phyloP scores from a whole-genome alignment of 92 coral and sea anemone species.

The Micromussa lordhowensis region DNA sequence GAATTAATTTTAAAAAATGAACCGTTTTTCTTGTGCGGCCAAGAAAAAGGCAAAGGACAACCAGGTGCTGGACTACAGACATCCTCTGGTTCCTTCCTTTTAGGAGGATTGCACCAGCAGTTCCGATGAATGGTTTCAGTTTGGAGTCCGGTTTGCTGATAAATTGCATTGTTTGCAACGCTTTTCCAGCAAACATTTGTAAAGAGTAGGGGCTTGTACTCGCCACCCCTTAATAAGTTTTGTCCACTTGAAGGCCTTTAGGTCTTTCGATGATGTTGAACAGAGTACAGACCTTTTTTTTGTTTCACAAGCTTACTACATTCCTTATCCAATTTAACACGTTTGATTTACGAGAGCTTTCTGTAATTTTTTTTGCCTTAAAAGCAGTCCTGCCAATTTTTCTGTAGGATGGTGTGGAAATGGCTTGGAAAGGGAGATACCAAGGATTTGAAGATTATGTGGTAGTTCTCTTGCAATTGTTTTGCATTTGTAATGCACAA shows the following conservation, averaged over 20 bases:
- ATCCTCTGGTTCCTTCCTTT: too few relatives aligned
- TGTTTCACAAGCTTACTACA: neutral
- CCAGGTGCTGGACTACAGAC: too few relatives aligned
- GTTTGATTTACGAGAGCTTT: neutral
- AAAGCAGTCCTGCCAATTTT: constrained; percentile 4
- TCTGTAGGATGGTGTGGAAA: neutral
- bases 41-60: too few relatives aligned
- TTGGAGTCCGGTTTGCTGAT: neutral
- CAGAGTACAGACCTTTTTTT: constrained; percentile 8
- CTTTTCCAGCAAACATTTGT: neutral
- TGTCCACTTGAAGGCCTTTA: constrained; percentile 15
- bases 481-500: constrained; percentile 31
- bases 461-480: constrained; percentile 6
- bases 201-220: constrained; percentile 14
- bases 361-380: neutral
- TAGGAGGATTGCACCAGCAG: too few relatives aligned
- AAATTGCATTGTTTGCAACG: neutral
- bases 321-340: too few relatives aligned
- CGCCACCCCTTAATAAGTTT: constrained; percentile 13
- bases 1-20: too few relatives aligned
- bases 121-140: too few relatives aligned
- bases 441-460: constrained; percentile 5
- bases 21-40: too few relatives aligned
- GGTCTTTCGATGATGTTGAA: constrained; percentile 27
- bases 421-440: constrained; percentile 20